Evolutionary conservation across 2,888 invertebrate genomes (phyloP), one percentile per base, ranked within the genome.

Genomic region (Coenonympha glycerion): DNA sequence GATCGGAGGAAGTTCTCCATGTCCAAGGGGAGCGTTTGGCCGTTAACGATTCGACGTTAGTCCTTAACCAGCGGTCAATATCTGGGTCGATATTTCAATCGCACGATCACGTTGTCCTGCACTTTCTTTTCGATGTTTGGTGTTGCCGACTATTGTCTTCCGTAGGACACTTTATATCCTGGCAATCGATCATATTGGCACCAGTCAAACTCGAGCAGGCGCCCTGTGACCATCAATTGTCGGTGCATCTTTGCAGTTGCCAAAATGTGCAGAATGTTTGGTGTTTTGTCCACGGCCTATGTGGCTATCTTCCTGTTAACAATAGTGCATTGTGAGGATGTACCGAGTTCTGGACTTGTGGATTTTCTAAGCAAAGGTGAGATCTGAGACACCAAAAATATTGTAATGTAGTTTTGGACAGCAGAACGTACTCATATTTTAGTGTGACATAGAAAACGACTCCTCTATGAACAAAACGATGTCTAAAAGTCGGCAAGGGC

Each of bases 141-240:
- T 79, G 70, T 76, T 66, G 68, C 76, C 81, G 79, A 62, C 81
- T 64, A 82, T 83, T 84, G 84, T 82, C 71, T 71, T 78, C 72
- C 68, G 66, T 64, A 78, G 75, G 79, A 79, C 73, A 75, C 79
- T 85, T 86, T 87, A 87, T 83, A 87, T 85, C 86, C 85, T 84
- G 80, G 65, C 69, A 65, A 66, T 73, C 68, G 67, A 62, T 61
- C 72, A 71, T 69, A 73, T 61, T 61, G 61, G 50, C 68, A 82
- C 73, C 87, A 87, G 85, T 87, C 78, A 78, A 68, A 70, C 66
- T 59, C 68, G 59, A 65, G 69, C 78, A 63, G 54, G 51, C 70
- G 58, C 62, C 69, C 77, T 61, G 59, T 49, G 40, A 60, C 47
- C 62, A 65, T 57, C 57, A 57, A 40, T 54, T 57, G 58, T 59